Evolutionary conservation across 2,888 invertebrate species (phyloP), one percentile per base, ranked within the genome.

Genomic region (Chrysolina oricalcia): DNA sequence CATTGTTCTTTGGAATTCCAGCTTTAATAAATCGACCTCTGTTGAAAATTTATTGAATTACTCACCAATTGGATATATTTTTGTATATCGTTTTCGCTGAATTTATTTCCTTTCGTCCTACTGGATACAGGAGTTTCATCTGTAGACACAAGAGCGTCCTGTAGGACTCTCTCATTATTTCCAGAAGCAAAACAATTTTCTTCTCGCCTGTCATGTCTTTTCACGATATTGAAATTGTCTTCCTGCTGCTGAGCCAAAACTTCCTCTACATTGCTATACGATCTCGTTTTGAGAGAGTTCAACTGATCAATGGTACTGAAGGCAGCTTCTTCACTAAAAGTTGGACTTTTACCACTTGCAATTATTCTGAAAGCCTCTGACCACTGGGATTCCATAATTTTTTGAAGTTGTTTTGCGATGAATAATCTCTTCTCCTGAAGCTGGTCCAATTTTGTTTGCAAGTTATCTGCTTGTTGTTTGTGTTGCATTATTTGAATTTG

Each of bases 351-450:
- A 11, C 82, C 83, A 68, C 83, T 87, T 1, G 92, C 92, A 68
- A 95, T 91, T 75, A 94, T 94, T 81, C 91, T 91, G 46, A 95
- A 87, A 1, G 95, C 94, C 86, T 95, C 94, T 48, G 93, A 90
- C 95, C 95, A 95, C 86, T 96, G 95, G 10, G 92, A 91, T 88
- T 96, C 94, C 95, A 96, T 95, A 6, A 88, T 85, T 76, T 90
- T 90, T 86, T 95, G 95, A 76, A 96, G 89, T 85, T 95, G 93
- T 73, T 94, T 91, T 1, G 94, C 95, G 62, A 84, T 78, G 21
- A 77, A 70, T 5, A 80, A 73, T 5, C 83, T 59, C 2, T 90
- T 88, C 21, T 89, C 87, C 10, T 90, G 88, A 72, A 90, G 89
- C 4, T 88, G 87, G 66, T 88, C 88, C 41, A 92, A 85, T 83